Evolutionary conservation across 2,888 invertebrate genomes (phyloP), one percentile per base, ranked within the genome.

Genomic region (Ectobius pallidus): DNA sequence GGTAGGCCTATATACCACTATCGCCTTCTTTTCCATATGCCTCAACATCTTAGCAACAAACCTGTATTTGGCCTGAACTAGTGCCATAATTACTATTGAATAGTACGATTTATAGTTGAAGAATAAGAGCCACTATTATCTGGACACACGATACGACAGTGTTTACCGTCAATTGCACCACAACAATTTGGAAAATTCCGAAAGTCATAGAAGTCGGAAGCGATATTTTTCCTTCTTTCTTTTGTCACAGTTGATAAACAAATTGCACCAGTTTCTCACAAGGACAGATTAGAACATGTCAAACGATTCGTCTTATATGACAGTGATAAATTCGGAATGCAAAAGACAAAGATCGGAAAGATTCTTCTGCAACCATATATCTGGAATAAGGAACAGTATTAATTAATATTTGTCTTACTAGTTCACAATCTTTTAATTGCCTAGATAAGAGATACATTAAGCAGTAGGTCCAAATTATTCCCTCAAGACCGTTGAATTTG

Each of bases 1-100:
- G 46, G n/a, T n/a, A n/a, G n/a, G n/a, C n/a, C n/a, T 46, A n/a
- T 46, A 46, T 46, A n/a, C 46, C 46, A 11, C 46, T 46, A 46
- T 46, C 46, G 9, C 46, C 46, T n/a, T 46, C 46, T 46, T 46
- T n/a, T 11, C n/a, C 46, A n/a, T 46, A 46, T 4, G 46, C 7
- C 4, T n/a, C 46, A 46, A n/a, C 46, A 46, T 46, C 46, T 11
- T 46, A 4, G n/a, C 46, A 46, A 46, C n/a, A 34, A 34, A 34
- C 34, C 11, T 34, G 11, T 34, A 11, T 11, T 11, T 34, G 11
- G 34, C 34, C 6, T 46, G 9, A 7, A 46, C 46, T n/a, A 46
- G n/a, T n/a, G 9, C 46, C 46, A 46, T 14, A 7, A 46, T 4
- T n/a, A 46, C 46, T n/a, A 46, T 11, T 3, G 46, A 46, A 46